Evolutionary conservation across 2,888 invertebrate species (phyloP).

Genomic region (Cinara cedri): DNA sequence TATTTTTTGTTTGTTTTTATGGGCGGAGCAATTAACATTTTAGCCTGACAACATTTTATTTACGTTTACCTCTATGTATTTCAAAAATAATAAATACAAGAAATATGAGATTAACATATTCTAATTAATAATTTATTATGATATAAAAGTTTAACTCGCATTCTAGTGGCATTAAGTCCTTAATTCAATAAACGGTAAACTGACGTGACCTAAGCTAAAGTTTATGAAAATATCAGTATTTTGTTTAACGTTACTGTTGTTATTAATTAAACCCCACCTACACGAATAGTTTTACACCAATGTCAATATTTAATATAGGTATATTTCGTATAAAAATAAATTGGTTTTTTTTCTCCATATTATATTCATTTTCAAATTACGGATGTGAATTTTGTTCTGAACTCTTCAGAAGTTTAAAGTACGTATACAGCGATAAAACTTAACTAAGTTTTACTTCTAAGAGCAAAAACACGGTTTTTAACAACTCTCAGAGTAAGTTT

Average conservation of each 20-base stretch:
- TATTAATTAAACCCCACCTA: constrained; percentile 13
- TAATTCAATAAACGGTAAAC: background rate
- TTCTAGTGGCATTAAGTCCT: background rate
- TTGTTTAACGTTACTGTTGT: background rate
- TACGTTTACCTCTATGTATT: background rate
- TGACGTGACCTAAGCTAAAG: background rate
- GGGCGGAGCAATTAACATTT: no score
- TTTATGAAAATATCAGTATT: background rate
- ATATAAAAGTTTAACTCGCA: no score
- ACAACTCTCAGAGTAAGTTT: constrained; percentile 22
- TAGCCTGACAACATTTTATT: background rate
- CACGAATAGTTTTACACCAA: background rate
- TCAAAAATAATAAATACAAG: background rate
- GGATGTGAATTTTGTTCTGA: constrained; percentile 6
- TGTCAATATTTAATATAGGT: no score
- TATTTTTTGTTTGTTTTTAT: no score
- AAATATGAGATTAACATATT: no score
- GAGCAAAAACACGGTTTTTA: constrained; percentile 30
- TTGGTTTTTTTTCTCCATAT: background rate
- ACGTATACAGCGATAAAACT: constrained; percentile 37
- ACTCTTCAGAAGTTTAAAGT: constrained; percentile 28
- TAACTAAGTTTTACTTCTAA: constrained; percentile 33
- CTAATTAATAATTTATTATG: no score
- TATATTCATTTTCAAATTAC: background rate
- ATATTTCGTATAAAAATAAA: background rate